These are phyloP conservation scores for Ichneumon xanthorius DNA, from an alignment of 2,888 invertebrate species.

Conservation along the genomic window DNA sequence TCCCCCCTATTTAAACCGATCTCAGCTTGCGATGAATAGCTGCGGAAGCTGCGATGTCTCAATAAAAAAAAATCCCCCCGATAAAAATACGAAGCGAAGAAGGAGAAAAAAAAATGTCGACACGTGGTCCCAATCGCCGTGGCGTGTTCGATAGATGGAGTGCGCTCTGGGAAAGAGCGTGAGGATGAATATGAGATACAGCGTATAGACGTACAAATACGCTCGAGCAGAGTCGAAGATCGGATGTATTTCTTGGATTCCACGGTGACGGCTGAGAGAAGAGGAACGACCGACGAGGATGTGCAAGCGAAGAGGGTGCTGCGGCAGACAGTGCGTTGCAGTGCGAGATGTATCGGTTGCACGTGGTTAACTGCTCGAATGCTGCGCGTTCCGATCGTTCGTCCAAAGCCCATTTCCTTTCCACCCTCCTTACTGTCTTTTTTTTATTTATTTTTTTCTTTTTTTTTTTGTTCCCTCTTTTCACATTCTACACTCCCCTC, in stretches of 20 bases:
- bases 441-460: conserved; percentile 66
- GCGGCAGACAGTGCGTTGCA: conserved; percentile 69
- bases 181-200: conserved; percentile 45
- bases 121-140: conserved; percentile 78
- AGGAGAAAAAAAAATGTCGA: conserved; percentile 43
- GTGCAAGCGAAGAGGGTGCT: conserved; percentile 60
- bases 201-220: conserved; percentile 23
- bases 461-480: conserved; percentile 63
- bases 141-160: conserved; percentile 62
- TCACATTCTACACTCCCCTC: conserved; percentile 61
- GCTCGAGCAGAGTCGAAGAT: conserved; percentile 66
- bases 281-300: conserved; percentile 42
- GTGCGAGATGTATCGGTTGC: conserved; percentile 82
- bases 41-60: conserved; percentile 27
- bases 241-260: conserved; percentile 72
- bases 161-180: conserved; percentile 47
- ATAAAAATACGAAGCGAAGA: neutral
- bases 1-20: conserved; percentile 1
- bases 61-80: conserved; percentile 32
- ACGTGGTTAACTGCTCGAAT: conserved; percentile 76
- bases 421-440: conserved; percentile 64
- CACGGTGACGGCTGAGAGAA: conserved; percentile 33
- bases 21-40: conserved; percentile 28
- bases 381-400: conserved; percentile 78
- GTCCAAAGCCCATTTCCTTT: conserved; percentile 77